Evolutionary conservation across 2,888 invertebrate species (phyloP), one percentile per base, ranked within the genome.

Genomic region (Perdita meconis): DNA sequence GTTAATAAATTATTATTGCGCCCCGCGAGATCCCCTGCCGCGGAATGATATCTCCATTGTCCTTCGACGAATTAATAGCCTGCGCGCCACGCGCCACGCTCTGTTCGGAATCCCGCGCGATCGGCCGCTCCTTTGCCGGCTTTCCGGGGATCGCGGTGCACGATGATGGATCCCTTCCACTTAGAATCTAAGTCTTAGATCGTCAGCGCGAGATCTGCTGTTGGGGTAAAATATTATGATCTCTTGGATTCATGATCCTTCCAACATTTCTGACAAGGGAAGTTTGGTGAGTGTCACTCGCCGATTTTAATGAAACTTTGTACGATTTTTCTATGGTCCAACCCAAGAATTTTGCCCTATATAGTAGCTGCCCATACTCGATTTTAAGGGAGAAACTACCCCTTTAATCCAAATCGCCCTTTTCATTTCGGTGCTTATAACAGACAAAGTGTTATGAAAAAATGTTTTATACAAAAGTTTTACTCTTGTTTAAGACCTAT

Each of bases 1-100:
- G 88, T 85, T 88, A 87, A 89, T 89, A 89, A 89, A 89, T 89
- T 88, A 88, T 88, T 83, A 86, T 88, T 84, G 80, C 85, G 80
- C 82, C 80, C 84, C 80, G 81, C 75, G 80, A 61, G 78, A 77
- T 83, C 69, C 83, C 82, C 78, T 73, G 69, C 74, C 69, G 79
- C 77, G 79, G 77, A 86, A 86, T 87, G 89, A 89, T 89, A 89
- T 89, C 88, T 89, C 89, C 82, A 90, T 90, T 89, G 90, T 90
- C 87, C 86, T 79, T 82, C 72, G 82, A 70, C 83, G 86, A 86
- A 89, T 89, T 88, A 88, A 89, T 88, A 88, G 88, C 82, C 76
- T 55, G 36, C 63, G 64, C 36, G 22, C 57, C 68, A 50, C 70
- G 74, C 34, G 42, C 47, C 44, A 13, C 2, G 30, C 2, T 22